Base-by-base conservation (phyloP, 2,113 vertebrate species). In the Verasper variegatus region DNA sequence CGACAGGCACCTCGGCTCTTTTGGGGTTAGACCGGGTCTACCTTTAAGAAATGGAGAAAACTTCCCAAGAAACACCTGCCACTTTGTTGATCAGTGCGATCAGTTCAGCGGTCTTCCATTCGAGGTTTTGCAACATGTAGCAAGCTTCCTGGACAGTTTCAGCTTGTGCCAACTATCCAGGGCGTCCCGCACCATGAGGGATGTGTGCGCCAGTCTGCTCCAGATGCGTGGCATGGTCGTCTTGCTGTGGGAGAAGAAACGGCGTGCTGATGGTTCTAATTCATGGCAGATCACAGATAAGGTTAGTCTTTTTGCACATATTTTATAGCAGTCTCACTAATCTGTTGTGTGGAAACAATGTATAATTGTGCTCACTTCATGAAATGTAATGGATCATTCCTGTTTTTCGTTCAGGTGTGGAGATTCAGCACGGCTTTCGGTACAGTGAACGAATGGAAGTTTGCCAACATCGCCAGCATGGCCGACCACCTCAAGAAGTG, bases 231-330 rank as follows among this genome's bases (percentile, higher is more conserved):
- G 98, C 85, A 99, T 99, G 97, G 98, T 99, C 24, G 96, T 99
- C 76, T 89, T 99, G 76, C 95, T 99, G 58, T 99, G 98, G 98
- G 95, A 95, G 75, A 99, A 98, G 92, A 96, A 68, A 57, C 95
- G 82, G 69, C 89, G 88, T 20, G 89, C 91, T 10, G 94, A 96
- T 78, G 97, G 97, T 68, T 95, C 93, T 68, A 89, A 88, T 18
- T 95, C 98, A 0, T 99, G 98, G 98, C 97, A 98, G 92, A 97
- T 98, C 88, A 97, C 97, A 83, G 95, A 99, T 92, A 99, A 99
- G 96, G 98, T 98, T 65, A 86, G 81, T 52, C 1, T 9, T 73
- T 21, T 59, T 54, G 58, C 13, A 13, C 3, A 47, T 12, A 55
- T 59, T 64, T 5, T 1, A 4, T 23, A 0, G 17, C 2, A 47